Evolutionary conservation across 2,797 vertebrate genomes (phyloP).

Genomic region (Halcyon chelicuti): DNA sequence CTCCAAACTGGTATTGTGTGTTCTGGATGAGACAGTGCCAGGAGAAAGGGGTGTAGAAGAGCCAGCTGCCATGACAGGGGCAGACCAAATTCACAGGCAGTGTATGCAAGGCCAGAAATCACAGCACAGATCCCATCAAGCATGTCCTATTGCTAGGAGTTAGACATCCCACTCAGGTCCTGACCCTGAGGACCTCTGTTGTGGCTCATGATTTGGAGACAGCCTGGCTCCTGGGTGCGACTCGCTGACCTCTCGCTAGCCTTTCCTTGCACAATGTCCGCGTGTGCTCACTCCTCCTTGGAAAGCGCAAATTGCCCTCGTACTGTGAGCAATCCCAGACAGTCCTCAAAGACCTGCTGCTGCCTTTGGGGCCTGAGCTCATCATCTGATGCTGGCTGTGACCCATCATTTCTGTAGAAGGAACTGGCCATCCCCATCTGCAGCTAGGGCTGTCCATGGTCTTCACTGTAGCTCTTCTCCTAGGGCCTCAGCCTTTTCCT

Average conservation of each 20-base stretch:
- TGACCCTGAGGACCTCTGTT: background rate
- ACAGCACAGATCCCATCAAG: background rate
- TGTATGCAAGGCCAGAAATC: background rate
- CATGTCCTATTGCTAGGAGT: background rate
- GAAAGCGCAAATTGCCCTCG: background rate
- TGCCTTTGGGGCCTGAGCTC: background rate
- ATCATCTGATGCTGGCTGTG: background rate
- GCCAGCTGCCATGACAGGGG: background rate
- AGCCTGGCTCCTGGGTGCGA: background rate
- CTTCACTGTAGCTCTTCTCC: background rate
- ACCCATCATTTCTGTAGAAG: background rate
- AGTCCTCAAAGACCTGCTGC: background rate
- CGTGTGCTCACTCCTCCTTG: background rate
- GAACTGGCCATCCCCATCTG: background rate
- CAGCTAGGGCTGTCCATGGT: background rate
- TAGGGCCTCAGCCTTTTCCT: background rate
- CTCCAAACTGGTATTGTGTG: background rate
- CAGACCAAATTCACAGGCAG: background rate
- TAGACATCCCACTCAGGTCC: background rate
- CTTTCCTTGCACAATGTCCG: background rate
- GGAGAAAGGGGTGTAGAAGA: background rate
- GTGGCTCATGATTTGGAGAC: background rate
- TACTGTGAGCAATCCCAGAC: background rate
- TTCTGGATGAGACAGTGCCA: background rate
- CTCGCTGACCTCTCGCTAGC: background rate